These are phyloP conservation scores for Caenorhabditis briggsae DNA, from an alignment of 1,140 invertebrate species.

Conservation along the genomic window DNA sequence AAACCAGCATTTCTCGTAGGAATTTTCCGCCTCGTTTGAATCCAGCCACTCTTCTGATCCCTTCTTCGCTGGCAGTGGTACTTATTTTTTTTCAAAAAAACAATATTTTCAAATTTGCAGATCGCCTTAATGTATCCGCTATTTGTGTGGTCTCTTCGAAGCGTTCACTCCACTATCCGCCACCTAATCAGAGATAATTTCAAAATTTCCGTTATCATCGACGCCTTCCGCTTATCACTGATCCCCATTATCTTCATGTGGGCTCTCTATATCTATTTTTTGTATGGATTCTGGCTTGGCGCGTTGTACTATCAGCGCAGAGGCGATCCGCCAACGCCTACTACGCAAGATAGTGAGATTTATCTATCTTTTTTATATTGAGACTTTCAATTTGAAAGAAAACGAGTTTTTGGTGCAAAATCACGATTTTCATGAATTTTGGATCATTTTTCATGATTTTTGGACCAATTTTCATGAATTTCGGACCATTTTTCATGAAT, in stretches of 20 bases:
- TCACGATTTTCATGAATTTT: too few relatives aligned
- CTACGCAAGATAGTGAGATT: neutral
- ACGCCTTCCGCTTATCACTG: neutral
- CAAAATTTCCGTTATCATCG: conserved; percentile 16
- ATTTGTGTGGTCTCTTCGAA: neutral
- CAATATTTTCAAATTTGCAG: neutral
- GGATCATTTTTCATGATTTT: too few relatives aligned
- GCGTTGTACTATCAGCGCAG: conserved; percentile 4
- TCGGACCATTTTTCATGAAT: too few relatives aligned
- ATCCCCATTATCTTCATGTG: conserved; percentile 1
- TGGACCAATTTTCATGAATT: too few relatives aligned
- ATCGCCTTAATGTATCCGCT: conserved; percentile 30
- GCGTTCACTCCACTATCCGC: neutral
- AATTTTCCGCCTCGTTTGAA: neutral
- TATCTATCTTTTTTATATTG: neutral
- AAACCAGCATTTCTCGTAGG: conserved; percentile 2
- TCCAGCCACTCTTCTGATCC: neutral
- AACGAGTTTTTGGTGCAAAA: too few relatives aligned
- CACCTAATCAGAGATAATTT: conserved; percentile 19
- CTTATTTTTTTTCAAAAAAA: neutral
- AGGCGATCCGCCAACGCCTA: conserved; percentile 6
- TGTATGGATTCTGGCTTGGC: conserved; percentile 32
- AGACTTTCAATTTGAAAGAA: too few relatives aligned
- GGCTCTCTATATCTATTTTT: conserved; percentile 13
- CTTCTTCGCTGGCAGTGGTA: conserved; percentile 25